phyloP scores from a whole-genome alignment of 2,888 invertebrate genomes.

The Drymonia ruficornis region DNA sequence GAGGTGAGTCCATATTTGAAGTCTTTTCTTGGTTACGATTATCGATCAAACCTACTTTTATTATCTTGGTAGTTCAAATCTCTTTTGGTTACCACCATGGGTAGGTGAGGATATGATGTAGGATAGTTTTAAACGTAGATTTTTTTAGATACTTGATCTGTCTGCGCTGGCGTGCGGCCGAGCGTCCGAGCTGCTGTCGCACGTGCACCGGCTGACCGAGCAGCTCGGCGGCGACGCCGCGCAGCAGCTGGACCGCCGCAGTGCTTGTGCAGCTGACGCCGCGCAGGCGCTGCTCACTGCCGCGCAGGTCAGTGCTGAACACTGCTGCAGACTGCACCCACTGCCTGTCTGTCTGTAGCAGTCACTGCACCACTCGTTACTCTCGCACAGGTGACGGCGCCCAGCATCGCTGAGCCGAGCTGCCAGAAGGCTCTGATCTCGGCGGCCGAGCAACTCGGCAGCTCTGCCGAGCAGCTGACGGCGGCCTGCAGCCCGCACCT shows the following conservation, averaged over 20 bases:
- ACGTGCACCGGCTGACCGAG: conserved; percentile 41
- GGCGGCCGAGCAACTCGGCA: conserved; percentile 14
- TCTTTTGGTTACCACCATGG: no score
- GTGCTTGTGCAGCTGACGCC: conserved; percentile 43
- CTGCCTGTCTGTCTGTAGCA: neutral
- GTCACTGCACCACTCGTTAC: no score
- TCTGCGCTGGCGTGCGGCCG: conserved; percentile 43
- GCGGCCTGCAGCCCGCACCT: conserved; percentile 23
- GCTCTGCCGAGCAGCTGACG: conserved; percentile 32
- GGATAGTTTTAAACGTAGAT: no score
- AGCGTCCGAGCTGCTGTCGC: conserved; percentile 43
- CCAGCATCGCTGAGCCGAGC: conserved; percentile 37
- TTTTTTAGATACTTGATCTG: conserved; percentile 44
- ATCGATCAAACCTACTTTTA: no score
- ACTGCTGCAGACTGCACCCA: neutral
- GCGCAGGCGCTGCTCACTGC: conserved; percentile 49
- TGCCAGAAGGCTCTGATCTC: conserved; percentile 37
- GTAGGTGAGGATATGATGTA: neutral
- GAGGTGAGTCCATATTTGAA: conserved; percentile 38
- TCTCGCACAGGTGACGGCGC: conserved; percentile 41
- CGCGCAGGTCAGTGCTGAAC: conserved; percentile 46
- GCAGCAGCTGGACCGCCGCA: conserved; percentile 32
- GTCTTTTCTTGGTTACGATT: neutral
- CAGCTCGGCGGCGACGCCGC: conserved; percentile 35
- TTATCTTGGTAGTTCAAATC: no score